Base-by-base conservation (phyloP, 1,140 invertebrate genomes). In the Eubasilissa regina region DNA sequence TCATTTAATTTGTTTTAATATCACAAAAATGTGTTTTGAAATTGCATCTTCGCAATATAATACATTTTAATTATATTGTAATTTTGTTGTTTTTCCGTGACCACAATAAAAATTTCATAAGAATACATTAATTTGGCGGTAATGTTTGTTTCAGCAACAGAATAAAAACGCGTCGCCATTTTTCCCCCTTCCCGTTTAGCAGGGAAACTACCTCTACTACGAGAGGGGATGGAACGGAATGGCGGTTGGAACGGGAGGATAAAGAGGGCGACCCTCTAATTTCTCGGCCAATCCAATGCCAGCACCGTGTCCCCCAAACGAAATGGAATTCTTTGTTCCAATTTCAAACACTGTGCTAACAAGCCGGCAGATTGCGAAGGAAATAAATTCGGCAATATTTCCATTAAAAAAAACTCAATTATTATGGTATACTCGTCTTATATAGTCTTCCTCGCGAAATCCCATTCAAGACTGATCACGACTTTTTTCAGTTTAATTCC, bases 271-370 rank as follows among this genome's bases (percentile, higher is more conserved):
- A 51, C 66, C 66, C 66, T 70, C 66, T 70, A 70, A 70, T 70
- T 70, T 51, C 47, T 51, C 66, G 47, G 51, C 66, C 66, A 70
- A 70, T 70, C 66, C 66, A 70, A 70, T 17, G 44, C 45, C 47
- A 44, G 44, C 17, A 70, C 51, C 48, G 45, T 51, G 66, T 70
- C 66, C 66, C 66, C 66, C 45, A 12, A 70, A 70, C 66, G 25
- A 70, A 70, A 70, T 70, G 66, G 60, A 64, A 70, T 70, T 70
- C 47, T 70, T 70, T 70, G 66, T 51, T 70, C 66, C 47, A 70
- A 70, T 70, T 70, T 48, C 47, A 70, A 70, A 70, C 21, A 48
- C 44, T 17, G 25, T 10, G 10, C 17, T n/a, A n/a, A 66, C 19
- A 66, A 43, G 11, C 6, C 35, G 8, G 15, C 35, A 44, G 4